Conservation (phyloP, 2,888 invertebrate genomes). For the Panopea generosa region DNA sequence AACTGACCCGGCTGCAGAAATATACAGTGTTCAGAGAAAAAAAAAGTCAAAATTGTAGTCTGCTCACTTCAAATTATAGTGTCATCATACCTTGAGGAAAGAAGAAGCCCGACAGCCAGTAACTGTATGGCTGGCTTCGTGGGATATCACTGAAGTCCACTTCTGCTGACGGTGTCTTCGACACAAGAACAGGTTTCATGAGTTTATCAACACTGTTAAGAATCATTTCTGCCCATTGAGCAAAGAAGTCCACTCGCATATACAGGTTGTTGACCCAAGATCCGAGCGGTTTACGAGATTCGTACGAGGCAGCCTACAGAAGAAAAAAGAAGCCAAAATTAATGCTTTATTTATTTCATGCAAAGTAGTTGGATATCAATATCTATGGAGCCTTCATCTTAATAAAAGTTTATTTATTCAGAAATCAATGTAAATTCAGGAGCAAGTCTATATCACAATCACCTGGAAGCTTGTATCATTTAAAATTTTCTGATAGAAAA, state of each 20-base stretch:
- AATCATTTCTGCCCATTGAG: conserved; percentile 81
- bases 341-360: no score
- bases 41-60: no score
- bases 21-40: no score
- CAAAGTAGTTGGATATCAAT: neutral
- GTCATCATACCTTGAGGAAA: conserved; percentile 84
- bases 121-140: conserved; percentile 77
- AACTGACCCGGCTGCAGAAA: no score
- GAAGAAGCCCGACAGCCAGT: conserved; percentile 84
- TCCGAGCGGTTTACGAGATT: conserved; percentile 83
- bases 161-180: conserved; percentile 31
- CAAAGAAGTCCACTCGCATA: conserved; percentile 83
- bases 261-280: conserved; percentile 82
- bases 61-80: no score
- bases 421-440: no score
- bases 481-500: no score
- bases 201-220: conserved; percentile 74
- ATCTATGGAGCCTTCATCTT: no score
- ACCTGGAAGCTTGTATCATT: no score
- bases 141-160: conserved; percentile 56
- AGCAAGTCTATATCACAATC: no score
- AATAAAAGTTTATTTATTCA: no score
- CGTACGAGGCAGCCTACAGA: conserved; percentile 81
- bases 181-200: conserved; percentile 66
- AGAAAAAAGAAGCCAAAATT: conserved; percentile 13